Evolutionary conservation across 2,797 vertebrate species (phyloP).

Genomic region (Chelon auratus): DNA sequence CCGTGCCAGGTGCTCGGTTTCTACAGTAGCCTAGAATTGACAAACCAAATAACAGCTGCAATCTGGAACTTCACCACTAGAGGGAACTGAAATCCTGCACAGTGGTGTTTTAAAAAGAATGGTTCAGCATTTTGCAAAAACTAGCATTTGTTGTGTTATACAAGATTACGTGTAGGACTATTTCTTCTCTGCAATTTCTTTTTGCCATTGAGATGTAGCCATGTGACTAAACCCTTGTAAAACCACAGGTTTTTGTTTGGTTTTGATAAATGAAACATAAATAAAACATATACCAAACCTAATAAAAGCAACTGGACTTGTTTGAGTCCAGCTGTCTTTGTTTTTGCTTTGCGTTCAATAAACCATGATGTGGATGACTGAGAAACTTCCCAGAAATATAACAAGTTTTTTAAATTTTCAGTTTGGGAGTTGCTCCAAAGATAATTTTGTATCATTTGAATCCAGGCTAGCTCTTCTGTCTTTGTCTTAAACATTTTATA

Average conservation of each 20-base stretch:
- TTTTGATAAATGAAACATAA: conserved; percentile 1
- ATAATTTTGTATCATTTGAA: background rate
- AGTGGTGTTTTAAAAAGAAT: background rate
- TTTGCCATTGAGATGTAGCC: background rate
- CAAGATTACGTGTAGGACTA: background rate
- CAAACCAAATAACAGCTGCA: too few relatives aligned
- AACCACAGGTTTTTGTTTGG: background rate
- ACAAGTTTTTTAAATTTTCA: too few relatives aligned
- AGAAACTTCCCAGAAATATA: too few relatives aligned
- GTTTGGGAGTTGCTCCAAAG: background rate
- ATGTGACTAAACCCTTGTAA: background rate
- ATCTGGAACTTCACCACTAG: too few relatives aligned
- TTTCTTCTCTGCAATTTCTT: background rate
- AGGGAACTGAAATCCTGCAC: too few relatives aligned
- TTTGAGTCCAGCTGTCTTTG: too few relatives aligned
- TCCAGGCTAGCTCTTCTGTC: background rate
- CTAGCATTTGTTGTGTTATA: background rate
- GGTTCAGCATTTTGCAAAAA: background rate
- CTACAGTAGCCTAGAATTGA: too few relatives aligned
- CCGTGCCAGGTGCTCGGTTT: too few relatives aligned
- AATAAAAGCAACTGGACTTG: too few relatives aligned
- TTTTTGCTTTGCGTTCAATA: too few relatives aligned
- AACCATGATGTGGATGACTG: too few relatives aligned
- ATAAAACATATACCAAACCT: background rate
- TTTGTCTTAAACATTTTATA: background rate